Conservation (phyloP, 2,888 invertebrate genomes). For the Dynastes tityus region DNA sequence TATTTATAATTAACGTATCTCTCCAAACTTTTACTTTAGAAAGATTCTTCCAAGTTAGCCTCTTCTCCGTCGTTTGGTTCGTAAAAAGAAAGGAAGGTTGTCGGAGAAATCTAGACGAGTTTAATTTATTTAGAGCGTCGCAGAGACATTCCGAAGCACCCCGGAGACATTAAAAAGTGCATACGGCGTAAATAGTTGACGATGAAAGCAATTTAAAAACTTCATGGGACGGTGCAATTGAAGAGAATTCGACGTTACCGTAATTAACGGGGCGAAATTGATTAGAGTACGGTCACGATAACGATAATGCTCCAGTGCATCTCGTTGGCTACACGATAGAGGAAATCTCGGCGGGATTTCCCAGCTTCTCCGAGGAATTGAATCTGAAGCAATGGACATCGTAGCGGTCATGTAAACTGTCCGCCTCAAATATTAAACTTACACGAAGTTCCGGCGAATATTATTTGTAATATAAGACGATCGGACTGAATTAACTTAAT, state of each 20-base stretch:
- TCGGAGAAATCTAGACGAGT: slow-evolving; percentile 8
- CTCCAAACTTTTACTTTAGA: not conserved
- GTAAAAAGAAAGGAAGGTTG: not conserved
- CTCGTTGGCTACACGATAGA: not conserved
- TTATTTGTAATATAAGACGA: slow-evolving; percentile 43
- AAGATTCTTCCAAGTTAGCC: slow-evolving; percentile 6
- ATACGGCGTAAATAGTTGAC: slow-evolving; percentile 29
- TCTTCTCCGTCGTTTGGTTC: not conserved
- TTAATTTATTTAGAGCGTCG: slow-evolving; percentile 36
- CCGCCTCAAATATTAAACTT: slow-evolving; percentile 42
- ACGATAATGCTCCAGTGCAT: slow-evolving; percentile 24
- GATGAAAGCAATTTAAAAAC: slow-evolving; percentile 43
- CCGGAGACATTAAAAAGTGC: slow-evolving; percentile 24
- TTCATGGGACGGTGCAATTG: slow-evolving; percentile 39
- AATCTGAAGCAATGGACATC: slow-evolving; percentile 7
- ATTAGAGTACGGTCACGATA: slow-evolving; percentile 33
- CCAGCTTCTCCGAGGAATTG: not conserved
- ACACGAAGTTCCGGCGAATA: slow-evolving; percentile 39
- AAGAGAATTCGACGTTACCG: slow-evolving; percentile 34
- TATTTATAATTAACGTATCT: slow-evolving; percentile 21
- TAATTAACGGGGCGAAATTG: slow-evolving; percentile 43
- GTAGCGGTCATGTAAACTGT: slow-evolving; percentile 9
- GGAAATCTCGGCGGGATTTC: slow-evolving; percentile 23
- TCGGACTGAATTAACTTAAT: slow-evolving; percentile 45
- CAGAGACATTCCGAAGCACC: not conserved